Conservation (phyloP, 2,888 invertebrate genomes). For the Mimas tiliae region DNA sequence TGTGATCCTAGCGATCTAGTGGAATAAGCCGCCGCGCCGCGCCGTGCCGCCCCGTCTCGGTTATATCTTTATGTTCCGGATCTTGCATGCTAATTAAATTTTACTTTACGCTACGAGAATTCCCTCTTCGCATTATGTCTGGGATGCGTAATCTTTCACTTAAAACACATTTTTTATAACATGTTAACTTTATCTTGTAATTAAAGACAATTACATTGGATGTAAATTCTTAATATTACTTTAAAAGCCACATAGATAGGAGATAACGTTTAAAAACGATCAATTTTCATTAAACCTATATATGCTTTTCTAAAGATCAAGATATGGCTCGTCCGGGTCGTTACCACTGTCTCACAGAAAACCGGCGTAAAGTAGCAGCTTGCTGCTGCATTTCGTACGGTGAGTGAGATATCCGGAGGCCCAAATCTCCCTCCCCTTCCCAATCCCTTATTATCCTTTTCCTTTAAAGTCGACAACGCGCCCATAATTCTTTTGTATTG, state of each 20-base stretch:
- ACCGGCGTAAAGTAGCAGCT: too few relatives aligned
- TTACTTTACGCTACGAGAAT: conserved; percentile 3
- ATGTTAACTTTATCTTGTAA: too few relatives aligned
- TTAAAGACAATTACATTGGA: too few relatives aligned
- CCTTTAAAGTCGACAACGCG: too few relatives aligned
- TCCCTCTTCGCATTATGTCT: conserved; percentile 4
- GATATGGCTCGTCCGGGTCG: too few relatives aligned
- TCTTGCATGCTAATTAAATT: conserved; percentile 23
- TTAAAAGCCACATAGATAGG: not conserved
- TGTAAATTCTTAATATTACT: too few relatives aligned
- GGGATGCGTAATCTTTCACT: not conserved
- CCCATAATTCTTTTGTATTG: too few relatives aligned
- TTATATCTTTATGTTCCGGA: conserved; percentile 11
- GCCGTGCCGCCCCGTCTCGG: not conserved
- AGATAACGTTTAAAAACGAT: not conserved
- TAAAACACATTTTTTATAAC: not conserved
- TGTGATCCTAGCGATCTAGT: conserved; percentile 1
- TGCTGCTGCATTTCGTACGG: too few relatives aligned
- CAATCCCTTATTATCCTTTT: too few relatives aligned
- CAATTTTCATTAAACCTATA: not conserved
- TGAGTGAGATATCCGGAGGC: too few relatives aligned
- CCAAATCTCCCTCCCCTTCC: too few relatives aligned
- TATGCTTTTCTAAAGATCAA: not conserved
- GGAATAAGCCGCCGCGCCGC: not conserved
- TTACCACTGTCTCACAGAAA: too few relatives aligned